Percentiles rank a stretch among this genome's conserved stretches.
Conservation (phyloP, 2,113 vertebrate species). For the Neotoma lepida region DNA sequence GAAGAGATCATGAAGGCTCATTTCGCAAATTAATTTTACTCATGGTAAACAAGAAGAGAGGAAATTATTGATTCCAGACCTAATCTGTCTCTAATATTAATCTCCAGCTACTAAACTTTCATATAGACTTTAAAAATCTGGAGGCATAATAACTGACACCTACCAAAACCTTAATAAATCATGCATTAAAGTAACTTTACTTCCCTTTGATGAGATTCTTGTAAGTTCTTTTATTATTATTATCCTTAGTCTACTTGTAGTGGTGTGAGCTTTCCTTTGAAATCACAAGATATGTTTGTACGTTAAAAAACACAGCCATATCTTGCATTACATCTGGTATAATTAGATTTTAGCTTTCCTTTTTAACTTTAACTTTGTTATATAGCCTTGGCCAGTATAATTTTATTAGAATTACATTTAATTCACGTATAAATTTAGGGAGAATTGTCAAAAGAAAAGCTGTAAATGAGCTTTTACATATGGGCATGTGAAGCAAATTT, state of each 20-base stretch:
- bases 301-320: background rate
- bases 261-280: background rate
- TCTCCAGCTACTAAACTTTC: background rate
- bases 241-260: background rate
- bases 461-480: background rate
- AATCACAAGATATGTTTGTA: background rate
- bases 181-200: background rate
- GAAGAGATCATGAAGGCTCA: background rate
- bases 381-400: background rate
- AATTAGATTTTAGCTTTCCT: background rate
- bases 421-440: background rate
- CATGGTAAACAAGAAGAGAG: background rate
- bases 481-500: background rate
- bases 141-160: background rate
- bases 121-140: background rate
- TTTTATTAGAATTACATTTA: background rate
- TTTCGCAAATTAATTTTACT: background rate
- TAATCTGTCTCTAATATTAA: background rate
- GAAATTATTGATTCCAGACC: background rate
- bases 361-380: slow-evolving; percentile 16
- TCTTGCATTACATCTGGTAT: background rate
- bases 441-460: background rate
- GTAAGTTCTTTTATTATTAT: background rate
- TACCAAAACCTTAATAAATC: background rate
- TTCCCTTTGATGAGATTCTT: background rate